A percentile compares a stretch with the other conserved stretches of the same genome.
Conservation (phyloP, 2,113 vertebrate species). For the Piprites chloris region DNA sequence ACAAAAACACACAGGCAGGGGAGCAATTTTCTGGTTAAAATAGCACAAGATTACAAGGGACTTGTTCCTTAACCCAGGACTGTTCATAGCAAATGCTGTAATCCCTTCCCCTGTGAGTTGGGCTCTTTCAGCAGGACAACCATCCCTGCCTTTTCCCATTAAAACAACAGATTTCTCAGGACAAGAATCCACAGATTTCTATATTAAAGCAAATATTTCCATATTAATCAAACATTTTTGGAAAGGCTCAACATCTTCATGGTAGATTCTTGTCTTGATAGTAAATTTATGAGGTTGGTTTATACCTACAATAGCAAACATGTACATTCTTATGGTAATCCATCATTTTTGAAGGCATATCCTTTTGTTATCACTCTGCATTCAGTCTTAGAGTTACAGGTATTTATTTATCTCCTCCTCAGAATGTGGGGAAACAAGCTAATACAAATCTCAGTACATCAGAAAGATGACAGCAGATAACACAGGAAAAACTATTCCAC, state of each 20-base stretch:
- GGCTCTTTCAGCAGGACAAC: not conserved
- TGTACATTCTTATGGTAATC: slow-evolving; percentile 5
- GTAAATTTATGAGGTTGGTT: slow-evolving; percentile 14
- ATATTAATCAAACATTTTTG: not conserved
- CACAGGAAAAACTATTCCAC: slow-evolving; percentile 55
- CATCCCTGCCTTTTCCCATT: not conserved
- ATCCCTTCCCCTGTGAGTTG: not conserved
- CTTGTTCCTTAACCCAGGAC: not conserved
- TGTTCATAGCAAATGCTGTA: not conserved
- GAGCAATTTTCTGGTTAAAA: not conserved
- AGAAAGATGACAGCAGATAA: slow-evolving; percentile 44
- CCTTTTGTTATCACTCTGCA: slow-evolving; percentile 40
- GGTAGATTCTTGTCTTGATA: not conserved
- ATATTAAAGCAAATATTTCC: not conserved
- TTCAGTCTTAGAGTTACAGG: slow-evolving; percentile 11
- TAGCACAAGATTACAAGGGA: not conserved
- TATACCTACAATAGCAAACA: not conserved
- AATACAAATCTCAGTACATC: slow-evolving; percentile 61
- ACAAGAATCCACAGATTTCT: slow-evolving; percentile 9
- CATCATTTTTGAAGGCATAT: slow-evolving; percentile 49
- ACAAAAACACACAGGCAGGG: not conserved
- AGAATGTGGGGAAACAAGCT: slow-evolving; percentile 27
- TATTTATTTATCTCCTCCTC: slow-evolving; percentile 40
- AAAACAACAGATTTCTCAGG: not conserved
- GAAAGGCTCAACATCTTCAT: not conserved